Evolutionary conservation across 1,140 invertebrate species (phyloP), one percentile per base, ranked within the genome.

Genomic region (Apis dorsata): DNA sequence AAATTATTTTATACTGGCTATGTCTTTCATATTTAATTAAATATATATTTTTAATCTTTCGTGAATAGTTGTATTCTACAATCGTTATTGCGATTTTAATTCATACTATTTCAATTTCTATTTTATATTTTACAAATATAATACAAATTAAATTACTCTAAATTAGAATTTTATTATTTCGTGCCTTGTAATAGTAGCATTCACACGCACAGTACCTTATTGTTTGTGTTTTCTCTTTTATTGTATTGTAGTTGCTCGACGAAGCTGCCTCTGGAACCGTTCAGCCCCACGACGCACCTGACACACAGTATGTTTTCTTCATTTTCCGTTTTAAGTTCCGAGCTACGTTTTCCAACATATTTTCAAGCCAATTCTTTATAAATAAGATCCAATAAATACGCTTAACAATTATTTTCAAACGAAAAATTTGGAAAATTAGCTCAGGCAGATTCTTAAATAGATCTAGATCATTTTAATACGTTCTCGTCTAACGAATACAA

Each of bases 151-250:
- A 63, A 44, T 44, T 44, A 44, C 4, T 44, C 3, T 44, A 5
- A 44, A 44, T 62, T 62, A 17, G 49, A 68, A 68, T 79, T 60
- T 70, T 62, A 80, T 83, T 28, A 28, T 62, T 63, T 44, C 76
- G 60, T 76, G 73, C 12, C 53, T 65, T 59, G 75, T 85, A 60
- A 55, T 19, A 65, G 87, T 87, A 89, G 88, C n/a, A 76, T 88
- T 82, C 93, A 93, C 93, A 86, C 92, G 93, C 93, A 94, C 93
- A 92, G 93, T 94, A 94, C 91, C 90, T 93, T 93, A 94, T 94
- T 88, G 91, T 93, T 94, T 94, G 91, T 93, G 92, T 94, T 93
- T 93, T 92, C 90, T 93, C 89, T 92, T 93, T 93, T 93, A 89
- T 90, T 93, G 68, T 91, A 93, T 92, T 93, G 89, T 93, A 94